These are phyloP conservation scores for Ethmia dodecea DNA, from an alignment of 2,888 invertebrate genomes.

Conservation along the genomic window DNA sequence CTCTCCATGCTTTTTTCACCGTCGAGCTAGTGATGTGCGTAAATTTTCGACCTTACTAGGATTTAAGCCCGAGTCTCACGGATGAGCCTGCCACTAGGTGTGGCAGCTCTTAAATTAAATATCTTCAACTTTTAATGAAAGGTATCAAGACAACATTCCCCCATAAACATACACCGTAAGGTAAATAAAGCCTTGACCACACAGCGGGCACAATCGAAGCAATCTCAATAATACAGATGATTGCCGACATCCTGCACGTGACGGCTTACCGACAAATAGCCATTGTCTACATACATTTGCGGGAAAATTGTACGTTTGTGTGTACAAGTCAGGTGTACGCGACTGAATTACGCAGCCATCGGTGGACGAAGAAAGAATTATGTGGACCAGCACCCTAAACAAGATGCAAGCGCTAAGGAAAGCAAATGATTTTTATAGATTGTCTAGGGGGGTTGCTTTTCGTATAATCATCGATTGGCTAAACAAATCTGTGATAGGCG, in stretches of 20 bases:
- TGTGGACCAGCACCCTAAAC: too few relatives aligned
- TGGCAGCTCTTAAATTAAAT: too few relatives aligned
- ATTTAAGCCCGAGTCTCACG: too few relatives aligned
- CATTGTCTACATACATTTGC: conserved; percentile 19
- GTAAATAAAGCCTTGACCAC: conserved; percentile 14
- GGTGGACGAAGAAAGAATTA: conserved; percentile 24
- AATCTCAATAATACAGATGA: conserved; percentile 31
- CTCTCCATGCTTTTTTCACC: too few relatives aligned
- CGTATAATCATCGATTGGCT: too few relatives aligned
- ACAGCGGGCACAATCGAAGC: conserved; percentile 21
- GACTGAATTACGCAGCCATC: conserved; percentile 60
- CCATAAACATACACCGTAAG: neutral
- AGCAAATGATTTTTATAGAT: too few relatives aligned
- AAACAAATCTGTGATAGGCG: too few relatives aligned
- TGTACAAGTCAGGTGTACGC: conserved; percentile 23
- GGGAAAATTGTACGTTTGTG: conserved; percentile 32
- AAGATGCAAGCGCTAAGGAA: too few relatives aligned
- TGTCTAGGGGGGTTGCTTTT: too few relatives aligned
- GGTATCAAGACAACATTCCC: neutral
- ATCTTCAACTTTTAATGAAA: neutral
- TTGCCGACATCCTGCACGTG: conserved; percentile 30
- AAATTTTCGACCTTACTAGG: too few relatives aligned
- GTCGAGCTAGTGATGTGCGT: too few relatives aligned
- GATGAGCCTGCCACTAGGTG: too few relatives aligned
- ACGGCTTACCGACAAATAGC: conserved; percentile 16